A percentile compares a stretch with the other conserved stretches of the same genome.
These are phyloP conservation scores for Chionoecetes opilio DNA, from an alignment of 1,140 invertebrate genomes.

Conservation along the genomic window DNA sequence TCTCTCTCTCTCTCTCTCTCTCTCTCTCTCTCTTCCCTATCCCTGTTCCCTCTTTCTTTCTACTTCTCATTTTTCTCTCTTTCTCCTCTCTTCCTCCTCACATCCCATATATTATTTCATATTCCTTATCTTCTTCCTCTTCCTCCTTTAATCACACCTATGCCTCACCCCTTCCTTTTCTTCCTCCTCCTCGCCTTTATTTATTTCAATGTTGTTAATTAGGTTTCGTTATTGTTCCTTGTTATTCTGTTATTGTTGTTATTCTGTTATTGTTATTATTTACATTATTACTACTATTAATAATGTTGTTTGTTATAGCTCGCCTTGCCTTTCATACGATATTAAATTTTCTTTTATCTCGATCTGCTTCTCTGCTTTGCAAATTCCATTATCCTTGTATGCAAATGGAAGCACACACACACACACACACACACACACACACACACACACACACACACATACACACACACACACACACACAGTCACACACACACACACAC, in stretches of 20 bases:
- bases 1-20: neutral
- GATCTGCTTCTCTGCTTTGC: neutral
- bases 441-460: no score
- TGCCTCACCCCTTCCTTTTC: neutral
- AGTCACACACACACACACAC: no score
- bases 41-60: neutral
- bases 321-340: neutral
- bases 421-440: no score
- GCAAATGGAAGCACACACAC: no score
- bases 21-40: neutral
- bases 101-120: neutral
- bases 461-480: no score
- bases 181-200: neutral
- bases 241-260: neutral
- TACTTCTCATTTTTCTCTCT: neutral
- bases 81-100: neutral
- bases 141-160: neutral
- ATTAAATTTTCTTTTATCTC: neutral
- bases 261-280: neutral
- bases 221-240: neutral
- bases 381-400: neutral
- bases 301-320: neutral
- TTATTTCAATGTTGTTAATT: neutral
- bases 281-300: neutral
- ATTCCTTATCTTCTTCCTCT: neutral